Evolutionary conservation across 1,140 invertebrate genomes (phyloP).

Genomic region (Drosophila lini): DNA sequence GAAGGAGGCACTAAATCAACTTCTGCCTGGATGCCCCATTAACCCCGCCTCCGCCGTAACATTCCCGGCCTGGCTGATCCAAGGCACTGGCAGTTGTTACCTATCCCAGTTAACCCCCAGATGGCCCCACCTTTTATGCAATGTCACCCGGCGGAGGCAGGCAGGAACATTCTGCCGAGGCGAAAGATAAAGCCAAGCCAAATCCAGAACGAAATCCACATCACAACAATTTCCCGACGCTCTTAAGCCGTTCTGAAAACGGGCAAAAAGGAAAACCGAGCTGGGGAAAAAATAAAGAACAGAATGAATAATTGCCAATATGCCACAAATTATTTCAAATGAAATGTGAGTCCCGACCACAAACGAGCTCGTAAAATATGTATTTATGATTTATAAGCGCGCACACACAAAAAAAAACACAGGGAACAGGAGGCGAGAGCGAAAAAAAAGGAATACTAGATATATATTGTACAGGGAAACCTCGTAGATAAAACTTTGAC

Average conservation of each 20-base stretch:
- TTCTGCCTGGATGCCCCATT: conserved; percentile 65
- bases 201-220: conserved; percentile 79
- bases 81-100: conserved; percentile 29
- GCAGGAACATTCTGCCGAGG: not conserved
- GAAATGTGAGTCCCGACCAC: conserved; percentile 73
- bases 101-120: conserved; percentile 17
- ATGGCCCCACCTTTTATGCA: conserved; percentile 66
- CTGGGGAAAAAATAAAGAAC: conserved; percentile 42
- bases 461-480: conserved; percentile 34
- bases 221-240: conserved; percentile 63
- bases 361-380: conserved; percentile 67
- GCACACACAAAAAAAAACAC: conserved; percentile 18
- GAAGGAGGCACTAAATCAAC: conserved; percentile 71
- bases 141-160: conserved; percentile 56
- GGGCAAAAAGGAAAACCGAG: conserved; percentile 10
- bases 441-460: conserved; percentile 40
- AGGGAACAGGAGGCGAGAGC: not conserved
- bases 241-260: conserved; percentile 61
- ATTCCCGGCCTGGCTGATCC: not conserved
- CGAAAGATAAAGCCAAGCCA: conserved; percentile 76
- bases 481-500: conserved; percentile 74
- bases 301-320: conserved; percentile 80
- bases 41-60: not conserved
- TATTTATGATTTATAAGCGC: conserved; percentile 79
- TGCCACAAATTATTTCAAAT: conserved; percentile 83